phyloP scores from a whole-genome alignment of 2,888 invertebrate genomes.

The Aporophyla lueneburgensis region DNA sequence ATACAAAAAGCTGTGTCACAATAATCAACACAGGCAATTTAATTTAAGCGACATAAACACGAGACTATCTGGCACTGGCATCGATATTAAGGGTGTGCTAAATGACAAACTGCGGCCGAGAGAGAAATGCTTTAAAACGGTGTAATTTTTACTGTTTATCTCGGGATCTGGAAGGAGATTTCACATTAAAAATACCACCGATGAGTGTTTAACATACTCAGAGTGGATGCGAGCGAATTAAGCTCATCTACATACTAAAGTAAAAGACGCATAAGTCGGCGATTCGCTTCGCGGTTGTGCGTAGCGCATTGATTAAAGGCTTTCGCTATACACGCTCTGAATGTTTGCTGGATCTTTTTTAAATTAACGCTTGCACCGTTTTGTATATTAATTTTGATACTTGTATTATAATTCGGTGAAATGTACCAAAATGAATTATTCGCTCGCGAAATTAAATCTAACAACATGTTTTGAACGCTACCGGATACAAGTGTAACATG shows the following conservation, averaged over 20 bases:
- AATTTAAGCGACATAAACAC: slow-evolving; percentile 89
- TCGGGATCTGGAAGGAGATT: slow-evolving; percentile 81
- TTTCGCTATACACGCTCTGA: slow-evolving; percentile 78
- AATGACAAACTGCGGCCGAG: slow-evolving; percentile 88
- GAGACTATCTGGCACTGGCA: slow-evolving; percentile 86
- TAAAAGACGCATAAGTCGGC: slow-evolving; percentile 73
- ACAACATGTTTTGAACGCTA: slow-evolving; percentile 55
- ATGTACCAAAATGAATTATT: slow-evolving; percentile 62
- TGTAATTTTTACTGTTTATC: slow-evolving; percentile 87
- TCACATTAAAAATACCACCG: slow-evolving; percentile 82
- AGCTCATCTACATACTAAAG: slow-evolving; percentile 78
- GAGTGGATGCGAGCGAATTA: slow-evolving; percentile 75
- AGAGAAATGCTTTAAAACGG: slow-evolving; percentile 86
- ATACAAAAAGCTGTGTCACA: slow-evolving; percentile 86
- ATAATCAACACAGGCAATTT: slow-evolving; percentile 88
- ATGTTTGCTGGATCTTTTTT: slow-evolving; percentile 69
- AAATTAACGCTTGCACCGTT: slow-evolving; percentile 75
- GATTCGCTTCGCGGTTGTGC: slow-evolving; percentile 75
- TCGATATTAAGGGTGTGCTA: slow-evolving; percentile 89
- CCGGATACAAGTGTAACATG: slow-evolving; percentile 48
- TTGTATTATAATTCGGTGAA: slow-evolving; percentile 72
- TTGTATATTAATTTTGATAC: slow-evolving; percentile 75
- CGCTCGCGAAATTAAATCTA: slow-evolving; percentile 63
- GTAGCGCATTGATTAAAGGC: slow-evolving; percentile 79
- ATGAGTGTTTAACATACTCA: slow-evolving; percentile 79